These are phyloP conservation scores for Dicaeum eximium DNA, from an alignment of 2,113 vertebrate genomes.

Conservation along the genomic window DNA sequence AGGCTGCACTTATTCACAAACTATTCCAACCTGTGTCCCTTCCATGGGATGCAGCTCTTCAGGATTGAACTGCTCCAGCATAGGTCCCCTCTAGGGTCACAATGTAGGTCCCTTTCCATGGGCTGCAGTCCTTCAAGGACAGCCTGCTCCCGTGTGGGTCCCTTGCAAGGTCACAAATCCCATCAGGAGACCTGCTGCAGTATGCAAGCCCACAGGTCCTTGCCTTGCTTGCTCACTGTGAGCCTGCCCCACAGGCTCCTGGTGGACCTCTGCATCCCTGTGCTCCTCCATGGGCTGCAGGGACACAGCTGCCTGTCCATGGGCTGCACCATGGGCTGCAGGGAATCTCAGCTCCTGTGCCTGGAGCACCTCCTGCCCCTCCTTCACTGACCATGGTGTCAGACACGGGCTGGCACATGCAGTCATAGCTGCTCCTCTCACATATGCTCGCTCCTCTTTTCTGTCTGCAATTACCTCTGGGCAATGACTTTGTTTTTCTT, in stretches of 20 bases:
- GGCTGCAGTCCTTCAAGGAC: background rate
- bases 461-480: background rate
- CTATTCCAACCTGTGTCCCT: rapidly evolving
- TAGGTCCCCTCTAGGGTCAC: too few species aligned
- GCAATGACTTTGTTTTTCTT: background rate
- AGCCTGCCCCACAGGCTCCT: too few species aligned
- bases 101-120: rapidly evolving
- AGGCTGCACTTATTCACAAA: background rate
- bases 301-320: background rate
- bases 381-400: background rate
- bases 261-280: rapidly evolving
- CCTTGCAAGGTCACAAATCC: background rate
- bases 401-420: background rate
- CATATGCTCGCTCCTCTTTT: background rate
- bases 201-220: rapidly evolving
- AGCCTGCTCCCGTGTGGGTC: background rate
- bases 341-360: rapidly evolving
- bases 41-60: background rate
- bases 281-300: background rate
- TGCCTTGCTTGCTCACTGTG: too few species aligned
- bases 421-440: background rate
- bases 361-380: background rate
- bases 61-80: rapidly evolving
- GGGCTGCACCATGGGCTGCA: background rate
- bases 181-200: background rate